Evolutionary conservation across 1,140 invertebrate genomes (phyloP).

Genomic region (Panagrolaimus sp.): DNA sequence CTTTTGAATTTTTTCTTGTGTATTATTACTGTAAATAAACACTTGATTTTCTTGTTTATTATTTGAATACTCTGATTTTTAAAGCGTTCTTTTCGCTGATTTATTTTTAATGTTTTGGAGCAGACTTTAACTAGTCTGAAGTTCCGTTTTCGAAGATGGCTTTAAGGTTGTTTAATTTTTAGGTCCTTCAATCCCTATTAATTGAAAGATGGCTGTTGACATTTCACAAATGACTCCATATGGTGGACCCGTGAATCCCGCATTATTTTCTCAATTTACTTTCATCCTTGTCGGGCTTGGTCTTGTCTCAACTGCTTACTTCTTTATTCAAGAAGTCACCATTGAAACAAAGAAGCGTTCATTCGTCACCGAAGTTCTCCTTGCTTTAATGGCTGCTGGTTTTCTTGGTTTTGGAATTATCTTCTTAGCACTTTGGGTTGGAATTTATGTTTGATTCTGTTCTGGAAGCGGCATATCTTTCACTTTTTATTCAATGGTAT

Average conservation of each 20-base stretch:
- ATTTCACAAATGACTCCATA: conserved; percentile 50
- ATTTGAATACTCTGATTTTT: background rate
- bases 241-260: conserved; percentile 36
- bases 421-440: conserved; percentile 90
- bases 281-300: conserved; percentile 84
- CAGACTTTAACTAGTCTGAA: no score
- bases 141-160: no score
- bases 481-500: no score
- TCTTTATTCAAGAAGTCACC: conserved; percentile 72
- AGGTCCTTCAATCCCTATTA: background rate
- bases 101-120: no score
- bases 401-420: conserved; percentile 92
- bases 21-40: conserved; percentile 2
- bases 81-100: background rate
- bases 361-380: conserved; percentile 82
- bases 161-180: no score
- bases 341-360: conserved; percentile 74
- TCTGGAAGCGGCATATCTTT: no score
- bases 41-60: conserved; percentile 16
- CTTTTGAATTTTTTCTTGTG: conserved; percentile 9
- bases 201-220: conserved; percentile 41
- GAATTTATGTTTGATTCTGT: conserved; percentile 80
- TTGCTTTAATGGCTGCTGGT: conserved; percentile 82
- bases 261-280: conserved; percentile 78
- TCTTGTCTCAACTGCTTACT: conserved; percentile 96